Evolutionary conservation across 2,797 vertebrate species (phyloP).

Genomic region (Coreius guichenoti): DNA sequence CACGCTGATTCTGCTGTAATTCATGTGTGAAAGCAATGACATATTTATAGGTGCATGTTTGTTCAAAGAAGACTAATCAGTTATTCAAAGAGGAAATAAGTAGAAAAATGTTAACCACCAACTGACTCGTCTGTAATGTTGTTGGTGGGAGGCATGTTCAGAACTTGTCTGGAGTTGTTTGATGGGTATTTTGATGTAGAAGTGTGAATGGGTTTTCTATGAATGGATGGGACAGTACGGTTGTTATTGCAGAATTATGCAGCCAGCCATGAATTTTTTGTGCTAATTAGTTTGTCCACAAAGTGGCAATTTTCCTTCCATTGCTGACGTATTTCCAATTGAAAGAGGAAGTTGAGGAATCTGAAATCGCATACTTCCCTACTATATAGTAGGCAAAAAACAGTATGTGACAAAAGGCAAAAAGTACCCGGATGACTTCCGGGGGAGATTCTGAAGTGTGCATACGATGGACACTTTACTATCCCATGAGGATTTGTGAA

Average conservation of each 20-base stretch:
- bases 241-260: not conserved
- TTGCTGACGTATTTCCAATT: not conserved
- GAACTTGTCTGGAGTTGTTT: slow-evolving; percentile 28
- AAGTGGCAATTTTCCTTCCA: not conserved
- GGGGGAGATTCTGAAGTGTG: too few relatives aligned
- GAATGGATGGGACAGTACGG: not conserved
- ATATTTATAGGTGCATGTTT: slow-evolving; percentile 6
- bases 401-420: too few relatives aligned
- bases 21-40: slow-evolving; percentile 13
- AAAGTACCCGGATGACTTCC: too few relatives aligned
- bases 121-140: slow-evolving; percentile 23
- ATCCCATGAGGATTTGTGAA: too few relatives aligned
- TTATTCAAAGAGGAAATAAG: not conserved
- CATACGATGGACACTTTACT: too few relatives aligned
- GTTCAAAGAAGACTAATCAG: slow-evolving; percentile 13
- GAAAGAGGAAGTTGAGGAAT: not conserved
- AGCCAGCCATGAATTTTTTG: not conserved
- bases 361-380: too few relatives aligned
- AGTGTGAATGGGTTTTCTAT: not conserved
- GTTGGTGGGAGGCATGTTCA: slow-evolving; percentile 37
- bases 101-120: not conserved
- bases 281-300: not conserved
- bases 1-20: not conserved
- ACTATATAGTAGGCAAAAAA: too few relatives aligned
- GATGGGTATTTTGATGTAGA: slow-evolving; percentile 19